A percentile compares a stretch with the other conserved stretches of the same genome.
Conservation (phyloP, 2,113 vertebrate genomes). For the Labeo catla region DNA sequence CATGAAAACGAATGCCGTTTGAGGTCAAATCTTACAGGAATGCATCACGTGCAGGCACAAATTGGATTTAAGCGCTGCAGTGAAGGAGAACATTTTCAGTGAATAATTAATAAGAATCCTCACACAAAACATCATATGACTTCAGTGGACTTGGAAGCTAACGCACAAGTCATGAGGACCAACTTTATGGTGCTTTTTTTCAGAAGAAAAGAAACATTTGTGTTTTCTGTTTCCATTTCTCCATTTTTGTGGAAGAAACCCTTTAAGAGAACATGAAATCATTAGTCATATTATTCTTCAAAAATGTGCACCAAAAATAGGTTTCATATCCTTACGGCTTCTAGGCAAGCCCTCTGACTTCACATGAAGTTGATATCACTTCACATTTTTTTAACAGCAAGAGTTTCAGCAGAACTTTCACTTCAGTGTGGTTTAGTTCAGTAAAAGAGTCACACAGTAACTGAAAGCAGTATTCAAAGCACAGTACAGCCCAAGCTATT, state of each 20-base stretch:
- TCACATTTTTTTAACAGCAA: background rate
- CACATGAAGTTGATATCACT: conserved; percentile 3
- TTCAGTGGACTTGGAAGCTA: background rate
- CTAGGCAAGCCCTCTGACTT: background rate
- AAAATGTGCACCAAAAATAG: background rate
- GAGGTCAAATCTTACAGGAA: background rate
- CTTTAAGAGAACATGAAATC: background rate
- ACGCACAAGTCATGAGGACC: background rate
- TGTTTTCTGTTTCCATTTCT: background rate
- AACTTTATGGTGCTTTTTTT: background rate
- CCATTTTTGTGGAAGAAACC: background rate
- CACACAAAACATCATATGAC: background rate
- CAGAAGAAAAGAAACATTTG: background rate
- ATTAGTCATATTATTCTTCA: background rate
- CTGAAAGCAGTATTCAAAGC: conserved; percentile 46
- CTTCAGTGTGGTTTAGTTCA: conserved; percentile 14
- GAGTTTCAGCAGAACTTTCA: conserved; percentile 8
- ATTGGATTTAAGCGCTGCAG: background rate
- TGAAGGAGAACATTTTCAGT: background rate
- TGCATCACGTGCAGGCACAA: background rate
- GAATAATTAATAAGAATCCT: background rate
- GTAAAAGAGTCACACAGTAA: conserved; percentile 6
- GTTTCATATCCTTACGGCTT: background rate
- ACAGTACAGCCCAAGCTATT: conserved; percentile 20
- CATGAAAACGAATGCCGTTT: background rate